phyloP scores from a whole-genome alignment of 1,140 invertebrate species.

The Cardiocondyla obscurior region DNA sequence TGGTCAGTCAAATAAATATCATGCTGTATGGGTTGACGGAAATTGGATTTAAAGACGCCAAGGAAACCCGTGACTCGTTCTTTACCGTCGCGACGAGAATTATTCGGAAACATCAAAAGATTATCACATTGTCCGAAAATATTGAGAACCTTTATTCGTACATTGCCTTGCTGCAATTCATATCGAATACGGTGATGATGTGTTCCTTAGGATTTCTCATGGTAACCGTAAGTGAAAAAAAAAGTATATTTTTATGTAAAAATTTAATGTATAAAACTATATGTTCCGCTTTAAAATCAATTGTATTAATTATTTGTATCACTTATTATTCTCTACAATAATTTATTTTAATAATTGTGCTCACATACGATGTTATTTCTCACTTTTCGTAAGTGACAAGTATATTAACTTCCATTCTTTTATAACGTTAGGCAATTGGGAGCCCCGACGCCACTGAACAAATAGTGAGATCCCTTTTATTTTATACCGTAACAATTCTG shows the following conservation, averaged over 20 bases:
- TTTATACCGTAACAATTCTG: constrained; percentile 44
- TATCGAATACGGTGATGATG: constrained; percentile 15
- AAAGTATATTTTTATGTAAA: too few relatives aligned
- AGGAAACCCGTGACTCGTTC: neutral
- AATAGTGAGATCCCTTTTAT: constrained; percentile 40
- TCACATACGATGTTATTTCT: neutral
- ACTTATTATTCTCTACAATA: neutral
- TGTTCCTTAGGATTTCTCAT: constrained; percentile 28
- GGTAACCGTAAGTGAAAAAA: constrained; percentile 25
- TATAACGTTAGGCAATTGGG: constrained; percentile 27
- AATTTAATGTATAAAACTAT: neutral
- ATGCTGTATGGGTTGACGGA: neutral
- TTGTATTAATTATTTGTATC: neutral
- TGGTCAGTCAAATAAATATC: constrained; percentile 24
- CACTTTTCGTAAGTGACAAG: neutral
- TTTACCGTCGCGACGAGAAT: neutral
- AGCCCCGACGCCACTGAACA: neutral
- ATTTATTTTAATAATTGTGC: neutral
- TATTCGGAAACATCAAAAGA: constrained; percentile 34
- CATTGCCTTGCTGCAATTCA: constrained; percentile 1
- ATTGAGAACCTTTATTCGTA: constrained; percentile 18
- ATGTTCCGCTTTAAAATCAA: neutral
- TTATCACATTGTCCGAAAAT: neutral
- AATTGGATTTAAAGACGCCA: neutral
- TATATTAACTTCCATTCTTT: neutral